Conservation (phyloP, 2,797 vertebrate genomes). For the Valencia hispanica region DNA sequence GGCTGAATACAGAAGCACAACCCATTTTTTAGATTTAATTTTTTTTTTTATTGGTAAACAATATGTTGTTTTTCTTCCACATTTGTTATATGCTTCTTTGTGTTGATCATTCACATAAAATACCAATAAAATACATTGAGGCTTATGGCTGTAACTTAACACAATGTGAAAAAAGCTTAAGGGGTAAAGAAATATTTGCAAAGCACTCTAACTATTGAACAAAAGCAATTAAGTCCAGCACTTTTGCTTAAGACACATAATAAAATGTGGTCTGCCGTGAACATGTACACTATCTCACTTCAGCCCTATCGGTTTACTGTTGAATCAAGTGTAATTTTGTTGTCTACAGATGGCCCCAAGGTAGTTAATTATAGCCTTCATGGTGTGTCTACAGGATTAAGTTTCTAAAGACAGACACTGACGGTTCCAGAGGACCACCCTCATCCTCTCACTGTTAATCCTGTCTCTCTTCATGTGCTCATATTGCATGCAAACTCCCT, state of each 20-base stretch:
- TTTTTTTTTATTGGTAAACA: background rate
- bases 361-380: conserved; percentile 70
- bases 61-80: background rate
- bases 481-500: conserved; percentile 43
- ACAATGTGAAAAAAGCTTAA: background rate
- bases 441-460: conserved; percentile 44
- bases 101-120: background rate
- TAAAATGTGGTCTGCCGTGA: conserved; percentile 50
- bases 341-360: conserved; percentile 70
- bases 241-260: conserved; percentile 52
- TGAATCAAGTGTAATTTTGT: conserved; percentile 68
- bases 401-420: conserved; percentile 73
- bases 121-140: background rate
- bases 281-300: conserved; percentile 41
- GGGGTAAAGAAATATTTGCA: background rate
- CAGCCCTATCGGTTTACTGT: conserved; percentile 62
- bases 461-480: conserved; percentile 51
- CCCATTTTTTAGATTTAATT: too few species aligned
- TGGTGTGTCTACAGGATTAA: conserved; percentile 62
- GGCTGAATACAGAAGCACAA: background rate
- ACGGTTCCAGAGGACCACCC: conserved; percentile 73
- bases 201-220: conserved; percentile 21
- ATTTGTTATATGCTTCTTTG: background rate
- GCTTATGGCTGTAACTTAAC: background rate
- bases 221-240: conserved; percentile 60